Evolutionary conservation across 2,888 invertebrate genomes (phyloP).

Genomic region (Orthosia gothica): DNA sequence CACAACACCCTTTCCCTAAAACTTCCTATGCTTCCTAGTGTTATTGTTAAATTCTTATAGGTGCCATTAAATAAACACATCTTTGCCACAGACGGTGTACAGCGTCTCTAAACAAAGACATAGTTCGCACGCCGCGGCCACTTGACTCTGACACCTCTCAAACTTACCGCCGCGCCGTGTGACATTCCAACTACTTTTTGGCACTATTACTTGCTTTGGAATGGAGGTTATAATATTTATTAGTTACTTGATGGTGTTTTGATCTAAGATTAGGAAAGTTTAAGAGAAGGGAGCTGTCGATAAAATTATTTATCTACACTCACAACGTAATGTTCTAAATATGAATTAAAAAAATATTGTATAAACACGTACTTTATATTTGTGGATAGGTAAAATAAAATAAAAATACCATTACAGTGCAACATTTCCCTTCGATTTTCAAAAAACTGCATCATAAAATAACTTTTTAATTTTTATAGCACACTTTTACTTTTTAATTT

Average conservation of each 20-base stretch:
- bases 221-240: slow-evolving; percentile 41
- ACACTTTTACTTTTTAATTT: too few species aligned
- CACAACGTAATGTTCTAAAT: too few species aligned
- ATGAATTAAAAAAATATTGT: too few species aligned
- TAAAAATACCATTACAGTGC: too few species aligned
- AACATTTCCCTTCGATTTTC: too few species aligned
- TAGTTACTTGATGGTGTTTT: slow-evolving; percentile 8
- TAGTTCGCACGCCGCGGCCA: slow-evolving; percentile 82
- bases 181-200: slow-evolving; percentile 68
- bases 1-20: too few species aligned
- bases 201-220: slow-evolving; percentile 52
- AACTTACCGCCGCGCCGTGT: slow-evolving; percentile 76
- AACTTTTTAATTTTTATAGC: too few species aligned
- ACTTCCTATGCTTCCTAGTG: slow-evolving; percentile 27
- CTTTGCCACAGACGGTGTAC: slow-evolving; percentile 66
- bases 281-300: too few species aligned
- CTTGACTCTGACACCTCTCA: slow-evolving; percentile 79
- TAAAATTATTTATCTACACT: background rate
- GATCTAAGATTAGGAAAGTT: background rate
- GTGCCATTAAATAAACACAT: slow-evolving; percentile 77
- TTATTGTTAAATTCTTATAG: slow-evolving; percentile 70
- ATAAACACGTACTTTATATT: too few species aligned
- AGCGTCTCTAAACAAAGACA: slow-evolving; percentile 77
- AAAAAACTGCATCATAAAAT: too few species aligned
- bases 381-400: too few species aligned